Evolutionary conservation across 2,113 vertebrate species (phyloP), one percentile per base, ranked within the genome.

Genomic region (Lates calcarifer): DNA sequence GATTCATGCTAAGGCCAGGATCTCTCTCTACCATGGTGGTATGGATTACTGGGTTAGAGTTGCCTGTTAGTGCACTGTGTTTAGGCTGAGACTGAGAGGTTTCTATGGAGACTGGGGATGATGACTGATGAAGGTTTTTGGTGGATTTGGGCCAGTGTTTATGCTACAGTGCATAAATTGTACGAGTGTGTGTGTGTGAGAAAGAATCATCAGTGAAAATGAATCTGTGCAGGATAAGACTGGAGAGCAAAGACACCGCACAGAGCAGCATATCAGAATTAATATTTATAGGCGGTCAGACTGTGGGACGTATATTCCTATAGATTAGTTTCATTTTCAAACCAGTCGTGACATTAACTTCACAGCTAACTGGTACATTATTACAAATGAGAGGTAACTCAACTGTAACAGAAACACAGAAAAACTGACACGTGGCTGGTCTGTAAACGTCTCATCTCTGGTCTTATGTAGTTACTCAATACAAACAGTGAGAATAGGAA

Each of bases 41-140:
- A 62, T 87, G 78, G 82, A 89, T 88, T 88, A 90, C 84, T 84
- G 74, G 68, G 58, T 83, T 90, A 71, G 78, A 87, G 56, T 65
- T 55, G 77, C 37, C 71, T 73, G 41, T 85, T 78, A 70, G 64
- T 22, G 22, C 69, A 28, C 77, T 71, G 60, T 82, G 51, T 57
- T 86, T 71, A 74, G 61, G 43, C 61, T 74, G 39, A 62, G 56
- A 73, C 47, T 67, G 14, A 74, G 37, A 80, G 60, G 83, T 87
- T 92, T 79, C 74, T 85, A 68, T 89, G 84, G 87, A 84, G 84
- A 89, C 69, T 15, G 60, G 33, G 63, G 69, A 77, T 64, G 65
- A 89, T 61, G 79, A 74, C 57, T 45, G 72, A 80, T 82, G 73
- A 84, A 72, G 68, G 53, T 73, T 75, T 85, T 70, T 55, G 60